Evolutionary conservation across 2,113 vertebrate species (phyloP), one percentile per base, ranked within the genome.

Genomic region (Nerophis ophidion): DNA sequence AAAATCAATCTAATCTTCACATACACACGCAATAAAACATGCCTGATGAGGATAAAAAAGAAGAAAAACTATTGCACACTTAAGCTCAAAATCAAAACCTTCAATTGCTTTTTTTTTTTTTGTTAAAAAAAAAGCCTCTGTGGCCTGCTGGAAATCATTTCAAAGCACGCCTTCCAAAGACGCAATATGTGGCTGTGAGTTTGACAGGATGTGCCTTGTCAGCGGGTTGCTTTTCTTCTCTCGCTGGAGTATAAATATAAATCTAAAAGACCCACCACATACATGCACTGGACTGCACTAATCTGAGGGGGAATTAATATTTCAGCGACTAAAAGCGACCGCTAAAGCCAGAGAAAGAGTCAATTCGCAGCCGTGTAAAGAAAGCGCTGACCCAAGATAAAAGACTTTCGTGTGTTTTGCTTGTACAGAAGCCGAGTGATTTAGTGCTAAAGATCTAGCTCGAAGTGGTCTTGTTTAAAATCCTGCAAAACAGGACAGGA

Each of bases 1-100:
- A 52, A 81, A 79, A 85, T 85, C 77, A 74, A 72, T 84, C 82
- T 86, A 79, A 87, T 82, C 82, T 83, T 74, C 75, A 81, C 70
- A 75, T 67, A 59, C 11, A 4, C 48, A 76, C 48, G 70, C 69
- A 74, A 74, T 80, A 77, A 84, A 77, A 81, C 64, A 79, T 8
- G 48, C 63, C n/a, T 54, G 50, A 66, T 68, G 38, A 42, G 59
- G 60, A 51, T 10, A 53, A 48, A 53, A 58, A 74, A 66, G 65
- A 58, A 61, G 35, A 62, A 38, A 26, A 49, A 33, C 48, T 63
- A 55, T 56, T 45, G 60, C 36, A 48, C 59, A 67, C 57, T 61
- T 58, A 51, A 78, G 65, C 65, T 61, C 40, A 68, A 68, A 50
- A 48, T 48, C 48, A 62, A 61, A 68, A 76, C 81, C 82, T 81